Percentiles rank a stretch among this genome's conserved stretches.
These are phyloP conservation scores for Pissodes strobi DNA, from an alignment of 1,140 invertebrate genomes.

Conservation along the genomic window DNA sequence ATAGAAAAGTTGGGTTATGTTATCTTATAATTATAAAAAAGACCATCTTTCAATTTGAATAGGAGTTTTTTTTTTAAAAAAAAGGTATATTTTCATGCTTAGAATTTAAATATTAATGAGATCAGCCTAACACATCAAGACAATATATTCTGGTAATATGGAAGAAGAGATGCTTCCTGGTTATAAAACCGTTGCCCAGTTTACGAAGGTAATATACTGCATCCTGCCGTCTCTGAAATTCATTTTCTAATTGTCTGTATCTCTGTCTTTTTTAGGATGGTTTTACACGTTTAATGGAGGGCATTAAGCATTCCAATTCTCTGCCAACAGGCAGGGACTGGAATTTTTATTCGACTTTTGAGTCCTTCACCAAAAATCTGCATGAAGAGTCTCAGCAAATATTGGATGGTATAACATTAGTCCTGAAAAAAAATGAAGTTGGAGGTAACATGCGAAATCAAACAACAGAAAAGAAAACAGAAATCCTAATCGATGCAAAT, in stretches of 20 bases:
- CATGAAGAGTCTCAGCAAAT: constrained; percentile 56
- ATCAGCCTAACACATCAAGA: too few relatives aligned
- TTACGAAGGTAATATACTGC: constrained; percentile 47
- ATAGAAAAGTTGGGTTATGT: too few relatives aligned
- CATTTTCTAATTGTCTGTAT: too few relatives aligned
- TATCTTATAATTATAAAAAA: too few relatives aligned
- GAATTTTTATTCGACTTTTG: constrained; percentile 71
- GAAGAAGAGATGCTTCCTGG: constrained; percentile 30
- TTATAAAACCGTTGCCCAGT: constrained; percentile 45
- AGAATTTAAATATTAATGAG: too few relatives aligned
- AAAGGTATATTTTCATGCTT: too few relatives aligned
- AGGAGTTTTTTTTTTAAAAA: too few relatives aligned
- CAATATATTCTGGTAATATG: too few relatives aligned
- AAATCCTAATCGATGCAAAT: constrained; percentile 75
- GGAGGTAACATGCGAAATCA: constrained; percentile 63
- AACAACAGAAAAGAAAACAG: constrained; percentile 73
- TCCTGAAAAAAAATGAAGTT: constrained; percentile 65
- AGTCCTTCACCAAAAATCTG: constrained; percentile 68
- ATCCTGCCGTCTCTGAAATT: too few relatives aligned
- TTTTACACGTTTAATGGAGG: constrained; percentile 63
- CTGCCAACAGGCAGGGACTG: constrained; percentile 71
- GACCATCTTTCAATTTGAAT: too few relatives aligned
- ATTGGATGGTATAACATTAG: constrained; percentile 55
- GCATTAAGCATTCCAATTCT: constrained; percentile 69
- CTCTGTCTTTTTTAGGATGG: constrained; percentile 60